Percentiles rank a stretch among this genome's conserved stretches.
phyloP scores from a whole-genome alignment of 2,888 invertebrate genomes.

The Amphimallon solstitiale region DNA sequence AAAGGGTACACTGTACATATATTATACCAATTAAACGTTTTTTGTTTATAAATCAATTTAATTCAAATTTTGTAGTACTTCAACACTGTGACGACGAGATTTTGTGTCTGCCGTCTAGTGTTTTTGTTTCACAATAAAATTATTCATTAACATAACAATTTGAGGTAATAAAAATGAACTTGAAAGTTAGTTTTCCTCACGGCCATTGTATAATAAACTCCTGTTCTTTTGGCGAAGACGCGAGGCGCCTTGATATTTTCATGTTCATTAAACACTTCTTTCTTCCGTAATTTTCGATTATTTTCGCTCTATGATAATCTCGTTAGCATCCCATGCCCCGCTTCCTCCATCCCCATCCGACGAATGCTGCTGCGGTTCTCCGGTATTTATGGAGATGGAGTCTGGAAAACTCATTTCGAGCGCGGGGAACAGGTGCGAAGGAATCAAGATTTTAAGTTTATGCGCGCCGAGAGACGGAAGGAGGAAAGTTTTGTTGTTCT shows the following conservation, averaged over 20 bases:
- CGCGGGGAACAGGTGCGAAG: conserved; percentile 22
- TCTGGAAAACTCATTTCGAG: conserved; percentile 26
- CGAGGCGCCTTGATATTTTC: background rate
- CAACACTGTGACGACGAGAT: too few species aligned
- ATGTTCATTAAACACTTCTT: conserved; percentile 19
- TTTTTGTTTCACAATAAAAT: too few species aligned
- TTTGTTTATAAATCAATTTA: too few species aligned
- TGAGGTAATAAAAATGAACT: too few species aligned
- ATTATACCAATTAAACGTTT: too few species aligned
- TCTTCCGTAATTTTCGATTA: conserved; percentile 14
- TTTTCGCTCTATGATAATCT: conserved; percentile 24
- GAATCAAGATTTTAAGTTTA: conserved; percentile 32
- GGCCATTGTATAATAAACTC: too few species aligned
- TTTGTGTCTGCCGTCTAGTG: too few species aligned
- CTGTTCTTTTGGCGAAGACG: too few species aligned
- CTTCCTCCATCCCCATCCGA: background rate
- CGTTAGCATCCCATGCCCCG: background rate
- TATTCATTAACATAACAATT: too few species aligned
- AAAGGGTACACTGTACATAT: too few species aligned
- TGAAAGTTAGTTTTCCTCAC: too few species aligned
- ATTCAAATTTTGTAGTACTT: too few species aligned
- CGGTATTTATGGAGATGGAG: conserved; percentile 28
- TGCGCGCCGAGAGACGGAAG: conserved; percentile 10
- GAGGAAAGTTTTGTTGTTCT: conserved; percentile 31
- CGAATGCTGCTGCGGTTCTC: conserved; percentile 15